Conservation (phyloP, 2,888 invertebrate species). For the Arrhopalites spinosus region DNA sequence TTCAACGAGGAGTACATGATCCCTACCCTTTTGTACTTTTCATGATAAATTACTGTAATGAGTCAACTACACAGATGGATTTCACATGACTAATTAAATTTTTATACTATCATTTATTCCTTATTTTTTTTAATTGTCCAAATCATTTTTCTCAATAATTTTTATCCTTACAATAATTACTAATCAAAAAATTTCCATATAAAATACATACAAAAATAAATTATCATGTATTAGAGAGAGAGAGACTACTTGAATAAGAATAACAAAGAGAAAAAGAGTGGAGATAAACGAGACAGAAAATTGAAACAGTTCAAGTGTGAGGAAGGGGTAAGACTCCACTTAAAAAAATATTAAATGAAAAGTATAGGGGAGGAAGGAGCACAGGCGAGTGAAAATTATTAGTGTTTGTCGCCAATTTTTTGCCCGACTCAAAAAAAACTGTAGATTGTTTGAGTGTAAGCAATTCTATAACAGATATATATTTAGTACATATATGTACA, state of each 20-base stretch:
- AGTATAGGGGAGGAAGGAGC: not conserved
- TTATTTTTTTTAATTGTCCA: too few relatives aligned
- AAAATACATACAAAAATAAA: too few relatives aligned
- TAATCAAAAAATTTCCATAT: too few relatives aligned
- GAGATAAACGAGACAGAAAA: not conserved
- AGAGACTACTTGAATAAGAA: too few relatives aligned
- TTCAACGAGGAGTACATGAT: not conserved
- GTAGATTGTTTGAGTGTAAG: not conserved
- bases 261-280: too few relatives aligned
- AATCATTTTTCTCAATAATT: too few relatives aligned
- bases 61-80: not conserved
- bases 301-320: slow-evolving; percentile 14
- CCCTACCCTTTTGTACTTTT: not conserved
- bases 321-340: not conserved
- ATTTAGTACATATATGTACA: not conserved
- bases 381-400: slow-evolving; percentile 21
- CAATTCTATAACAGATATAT: not conserved
- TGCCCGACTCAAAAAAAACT: not conserved
- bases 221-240: too few relatives aligned
- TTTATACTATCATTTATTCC: too few relatives aligned
- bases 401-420: slow-evolving; percentile 36
- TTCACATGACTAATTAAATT: not conserved
- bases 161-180: too few relatives aligned
- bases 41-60: slow-evolving; percentile 1
- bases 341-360: not conserved